These are phyloP conservation scores for Corythornis leucogaster DNA, from an alignment of 2,797 vertebrate genomes.

Conservation along the genomic window DNA sequence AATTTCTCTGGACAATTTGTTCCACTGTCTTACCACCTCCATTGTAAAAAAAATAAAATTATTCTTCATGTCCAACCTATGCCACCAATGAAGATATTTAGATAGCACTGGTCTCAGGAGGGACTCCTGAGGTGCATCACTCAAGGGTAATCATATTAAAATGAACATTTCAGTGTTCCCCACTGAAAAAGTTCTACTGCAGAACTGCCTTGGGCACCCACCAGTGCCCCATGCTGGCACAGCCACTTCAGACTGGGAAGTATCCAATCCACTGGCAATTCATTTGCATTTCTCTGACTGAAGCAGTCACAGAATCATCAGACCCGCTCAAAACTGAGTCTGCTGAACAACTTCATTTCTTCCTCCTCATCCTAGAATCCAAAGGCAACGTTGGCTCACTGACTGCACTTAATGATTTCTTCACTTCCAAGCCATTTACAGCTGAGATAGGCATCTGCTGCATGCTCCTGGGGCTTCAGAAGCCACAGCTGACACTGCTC, in stretches of 20 bases:
- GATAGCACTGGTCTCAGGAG: background rate
- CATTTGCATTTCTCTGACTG: constrained; percentile 52
- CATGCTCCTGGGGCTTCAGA: background rate
- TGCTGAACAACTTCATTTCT: background rate
- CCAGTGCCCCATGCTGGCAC: background rate
- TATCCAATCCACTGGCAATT: background rate
- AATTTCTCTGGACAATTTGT: background rate
- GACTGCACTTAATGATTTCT: background rate
- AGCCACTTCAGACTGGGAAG: background rate
- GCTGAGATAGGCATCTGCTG: background rate
- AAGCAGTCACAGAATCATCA: constrained; percentile 53
- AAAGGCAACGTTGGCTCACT: background rate
- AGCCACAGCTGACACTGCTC: background rate
- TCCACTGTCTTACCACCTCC: background rate
- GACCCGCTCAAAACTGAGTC: background rate
- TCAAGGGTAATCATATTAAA: background rate
- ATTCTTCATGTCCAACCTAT: background rate
- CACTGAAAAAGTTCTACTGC: background rate
- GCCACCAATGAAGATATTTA: background rate
- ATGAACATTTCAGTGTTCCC: background rate
- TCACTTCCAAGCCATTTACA: background rate
- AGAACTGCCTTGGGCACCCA: background rate
- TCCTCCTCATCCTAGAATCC: background rate
- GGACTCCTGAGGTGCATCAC: background rate
- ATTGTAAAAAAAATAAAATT: background rate